Evolutionary conservation across 1,140 invertebrate species (phyloP), one percentile per base, ranked within the genome.

Genomic region (Drosophila sproati): DNA sequence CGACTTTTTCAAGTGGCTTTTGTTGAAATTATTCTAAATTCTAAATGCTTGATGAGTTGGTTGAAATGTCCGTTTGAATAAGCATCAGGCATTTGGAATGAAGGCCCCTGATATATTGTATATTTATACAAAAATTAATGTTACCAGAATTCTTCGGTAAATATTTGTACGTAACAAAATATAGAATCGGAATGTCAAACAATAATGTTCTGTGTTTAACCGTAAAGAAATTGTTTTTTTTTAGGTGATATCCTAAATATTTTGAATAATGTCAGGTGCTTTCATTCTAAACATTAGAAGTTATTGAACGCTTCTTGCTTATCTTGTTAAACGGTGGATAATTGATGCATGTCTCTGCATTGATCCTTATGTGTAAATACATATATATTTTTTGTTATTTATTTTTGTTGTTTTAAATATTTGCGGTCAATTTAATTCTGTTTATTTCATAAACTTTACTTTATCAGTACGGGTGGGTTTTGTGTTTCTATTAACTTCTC

Each of bases 391-490:
- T 64, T 64, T 70, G 20, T 54, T 37, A 63, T 80, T 43, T 41
- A 56, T 67, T 68, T 76, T 59, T 69, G 51, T 64, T 63, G 2
- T n/a, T 45, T 45, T 73, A 35, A 50, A 56, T 28, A 35, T 41
- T 62, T 41, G 45, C 20, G 51, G 50, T 39, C 55, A 63, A 55
- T 54, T 62, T 37, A 31, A 3, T n/a, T 37, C 20, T 61, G 32
- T 61, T 60, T 67, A 45, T 63, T 50, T 54, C 20, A 70, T 76
- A 59, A 72, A 64, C 73, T 61, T 61, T 73, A 73, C 55, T 69
- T 61, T 68, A 73, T 77, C 74, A 77, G 74, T 77, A 73, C 74
- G 74, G 74, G 74, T 77, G 74, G 74, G 74, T 66, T 57, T 34
- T 77, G 56, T 52, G 56, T 63, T 71, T 71, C 47, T 71, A 47